These are phyloP conservation scores for Parnassius glacialis DNA, from an alignment of 2,888 invertebrate genomes.

Conservation along the genomic window DNA sequence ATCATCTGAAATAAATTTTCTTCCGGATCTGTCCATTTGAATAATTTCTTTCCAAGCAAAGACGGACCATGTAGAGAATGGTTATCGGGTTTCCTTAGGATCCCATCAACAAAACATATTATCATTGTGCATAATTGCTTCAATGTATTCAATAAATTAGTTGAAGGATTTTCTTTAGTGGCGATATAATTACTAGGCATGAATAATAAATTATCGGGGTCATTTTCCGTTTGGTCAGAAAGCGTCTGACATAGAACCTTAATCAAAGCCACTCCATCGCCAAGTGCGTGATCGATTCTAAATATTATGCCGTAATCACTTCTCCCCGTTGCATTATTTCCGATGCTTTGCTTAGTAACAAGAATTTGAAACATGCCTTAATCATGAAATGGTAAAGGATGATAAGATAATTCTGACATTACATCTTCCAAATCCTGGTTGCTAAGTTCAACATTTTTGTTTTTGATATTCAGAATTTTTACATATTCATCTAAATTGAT, in stretches of 20 bases:
- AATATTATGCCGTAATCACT: constrained; percentile 67
- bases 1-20: constrained; percentile 56
- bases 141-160: constrained; percentile 42
- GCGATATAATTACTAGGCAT: constrained; percentile 35
- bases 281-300: constrained; percentile 78
- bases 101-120: constrained; percentile 46
- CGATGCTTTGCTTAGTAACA: constrained; percentile 51
- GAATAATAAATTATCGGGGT: constrained; percentile 37
- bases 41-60: constrained; percentile 64
- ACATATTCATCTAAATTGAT: constrained; percentile 67
- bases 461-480: constrained; percentile 55
- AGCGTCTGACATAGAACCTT: constrained; percentile 69
- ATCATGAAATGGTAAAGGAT: constrained; percentile 65
- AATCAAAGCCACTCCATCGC: constrained; percentile 76
- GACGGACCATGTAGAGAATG: constrained; percentile 67
- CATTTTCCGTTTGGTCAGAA: constrained; percentile 52
- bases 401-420: constrained; percentile 59
- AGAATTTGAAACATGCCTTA: constrained; percentile 76
- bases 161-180: constrained; percentile 27
- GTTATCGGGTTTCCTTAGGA: constrained; percentile 53
- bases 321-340: constrained; percentile 35
- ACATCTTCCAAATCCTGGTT: constrained; percentile 53
- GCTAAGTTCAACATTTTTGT: constrained; percentile 40
- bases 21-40: constrained; percentile 58
- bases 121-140: constrained; percentile 44